Base-by-base conservation (phyloP, 2,888 invertebrate species). In the Azorinus chamasolen region DNA sequence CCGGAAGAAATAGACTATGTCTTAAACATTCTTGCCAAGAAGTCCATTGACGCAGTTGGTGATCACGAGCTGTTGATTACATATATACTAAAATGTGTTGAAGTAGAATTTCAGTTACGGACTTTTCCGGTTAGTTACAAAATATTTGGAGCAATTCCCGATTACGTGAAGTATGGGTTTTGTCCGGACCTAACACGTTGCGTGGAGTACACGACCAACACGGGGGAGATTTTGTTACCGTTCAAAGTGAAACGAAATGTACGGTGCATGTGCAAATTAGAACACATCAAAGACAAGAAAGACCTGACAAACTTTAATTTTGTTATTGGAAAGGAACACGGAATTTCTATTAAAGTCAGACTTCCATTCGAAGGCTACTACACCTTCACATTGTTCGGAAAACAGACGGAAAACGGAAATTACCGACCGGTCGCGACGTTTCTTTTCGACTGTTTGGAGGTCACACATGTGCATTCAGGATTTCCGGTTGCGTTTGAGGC, bases 311-410 rank as follows among this genome's bases (percentile, higher is more conserved):
- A 70, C 25, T 80, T 63, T 51, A 73, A 73, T 46, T 51, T 80
- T 27, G 58, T 74, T n/a, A 80, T 70, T 14, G 58, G 72, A 45
- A 80, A 80, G 51, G 70, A 70, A 6, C 70, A 62, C 20, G 76
- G 70, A 12, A 77, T 80, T 32, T 73, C 77, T 2, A 72, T 71
- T 62, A 84, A 80, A 66, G 70, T 77, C 32, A 54, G 83, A 24
- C 76, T 83, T 53, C 81, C 85, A 1, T 78, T 73, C 39, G 64
- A 77, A 41, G 85, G 85, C 0, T 77, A 79, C 59, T 85, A 82
- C 63, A 83, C 81, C 54, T 76, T 83, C 16, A 73, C 79, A 2
- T 20, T 85, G 16, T 79, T 79, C 20, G 79, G 75, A 12, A 83
- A 76, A 61, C 62, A 65, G n/a, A 70, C 75, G 1, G 65, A 75